phyloP scores from a whole-genome alignment of 2,888 invertebrate genomes.

The Osmoderma eremita region DNA sequence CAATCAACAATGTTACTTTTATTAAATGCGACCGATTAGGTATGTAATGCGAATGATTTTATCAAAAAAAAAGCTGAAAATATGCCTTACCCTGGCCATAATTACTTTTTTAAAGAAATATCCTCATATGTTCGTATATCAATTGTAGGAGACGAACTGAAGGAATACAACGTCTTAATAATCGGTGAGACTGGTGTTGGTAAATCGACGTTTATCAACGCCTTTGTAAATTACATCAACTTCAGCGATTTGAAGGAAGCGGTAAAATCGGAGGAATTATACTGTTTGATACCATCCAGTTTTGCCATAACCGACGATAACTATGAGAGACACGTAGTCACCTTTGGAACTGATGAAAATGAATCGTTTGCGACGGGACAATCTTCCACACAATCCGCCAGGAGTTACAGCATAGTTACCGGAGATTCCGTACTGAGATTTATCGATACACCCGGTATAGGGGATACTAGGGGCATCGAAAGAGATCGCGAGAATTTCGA shows the following conservation, averaged over 20 bases:
- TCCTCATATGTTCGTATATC: too few relatives aligned
- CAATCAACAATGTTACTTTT: too few relatives aligned
- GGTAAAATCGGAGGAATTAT: conserved; percentile 31
- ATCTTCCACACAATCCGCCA: conserved; percentile 40
- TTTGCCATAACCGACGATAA: conserved; percentile 45
- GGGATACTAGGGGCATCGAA: conserved; percentile 53
- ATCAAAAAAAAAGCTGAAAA: too few relatives aligned
- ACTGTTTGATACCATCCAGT: conserved; percentile 43
- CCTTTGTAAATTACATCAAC: conserved; percentile 44
- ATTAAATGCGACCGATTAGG: too few relatives aligned
- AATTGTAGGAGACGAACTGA: conserved; percentile 3
- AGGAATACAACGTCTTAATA: conserved; percentile 46
- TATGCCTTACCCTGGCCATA: too few relatives aligned
- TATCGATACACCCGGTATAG: conserved; percentile 47
- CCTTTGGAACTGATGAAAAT: conserved; percentile 42
- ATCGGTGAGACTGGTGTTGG: conserved; percentile 48
- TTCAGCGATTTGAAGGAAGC: conserved; percentile 42
- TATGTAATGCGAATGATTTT: too few relatives aligned
- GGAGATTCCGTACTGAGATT: conserved; percentile 21
- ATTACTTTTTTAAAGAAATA: too few relatives aligned
- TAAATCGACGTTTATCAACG: conserved; percentile 48
- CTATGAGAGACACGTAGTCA: conserved; percentile 38
- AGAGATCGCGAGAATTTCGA: conserved; percentile 55
- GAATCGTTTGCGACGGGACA: conserved; percentile 42
- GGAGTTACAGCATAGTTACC: conserved; percentile 19